phyloP scores from a whole-genome alignment of 2,888 invertebrate species.

The Dasysyrphus albostriatus region DNA sequence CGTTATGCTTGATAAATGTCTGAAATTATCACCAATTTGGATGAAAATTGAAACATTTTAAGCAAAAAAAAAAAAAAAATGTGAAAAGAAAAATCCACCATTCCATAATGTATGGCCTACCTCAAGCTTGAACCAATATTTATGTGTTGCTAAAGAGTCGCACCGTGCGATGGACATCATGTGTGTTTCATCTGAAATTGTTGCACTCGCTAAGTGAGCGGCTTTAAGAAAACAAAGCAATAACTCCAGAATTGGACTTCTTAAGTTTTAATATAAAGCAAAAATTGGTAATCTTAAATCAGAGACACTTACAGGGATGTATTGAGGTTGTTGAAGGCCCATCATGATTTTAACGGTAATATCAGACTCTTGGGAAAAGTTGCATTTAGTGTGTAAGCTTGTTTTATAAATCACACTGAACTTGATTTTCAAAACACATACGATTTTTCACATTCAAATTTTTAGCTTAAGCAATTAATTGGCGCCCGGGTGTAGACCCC shows the following conservation, averaged over 20 bases:
- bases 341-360: neutral
- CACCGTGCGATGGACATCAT: too few relatives aligned
- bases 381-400: too few relatives aligned
- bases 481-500: neutral
- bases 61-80: neutral
- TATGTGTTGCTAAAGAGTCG: neutral
- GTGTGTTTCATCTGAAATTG: neutral
- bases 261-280: conserved; percentile 61
- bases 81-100: neutral
- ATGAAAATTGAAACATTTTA: conserved; percentile 70
- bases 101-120: neutral
- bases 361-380: too few relatives aligned
- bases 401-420: too few relatives aligned
- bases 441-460: too few relatives aligned
- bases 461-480: neutral
- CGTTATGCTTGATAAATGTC: conserved; percentile 69
- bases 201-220: conserved; percentile 40
- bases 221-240: conserved; percentile 52
- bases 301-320: neutral
- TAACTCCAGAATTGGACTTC: conserved; percentile 61
- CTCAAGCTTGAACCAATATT: neutral
- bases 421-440: too few relatives aligned
- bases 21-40: conserved; percentile 59
- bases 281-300: conserved; percentile 53
- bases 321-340: neutral